These are phyloP conservation scores for Phalacrocorax carbo DNA, from an alignment of 2,113 vertebrate species.

Conservation along the genomic window DNA sequence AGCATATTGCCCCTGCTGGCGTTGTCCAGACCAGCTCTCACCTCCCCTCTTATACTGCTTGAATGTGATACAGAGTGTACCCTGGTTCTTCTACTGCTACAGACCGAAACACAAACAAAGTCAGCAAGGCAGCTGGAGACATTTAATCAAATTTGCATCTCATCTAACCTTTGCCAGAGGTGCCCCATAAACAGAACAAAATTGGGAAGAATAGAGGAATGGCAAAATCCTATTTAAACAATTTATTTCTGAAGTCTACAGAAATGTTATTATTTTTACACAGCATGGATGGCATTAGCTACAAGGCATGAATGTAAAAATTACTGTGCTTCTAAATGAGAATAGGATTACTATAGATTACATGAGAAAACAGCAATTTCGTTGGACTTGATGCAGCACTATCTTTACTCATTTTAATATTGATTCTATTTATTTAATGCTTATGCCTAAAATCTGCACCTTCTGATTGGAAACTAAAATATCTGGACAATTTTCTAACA, in stretches of 20 bases:
- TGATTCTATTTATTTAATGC: not conserved
- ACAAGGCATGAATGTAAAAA: constrained; percentile 25
- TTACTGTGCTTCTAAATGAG: not conserved
- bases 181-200: not conserved
- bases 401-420: constrained; percentile 35
- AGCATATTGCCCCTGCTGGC: not conserved
- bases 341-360: not conserved
- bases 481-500: constrained; percentile 4
- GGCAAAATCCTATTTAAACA: constrained; percentile 32
- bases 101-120: not conserved
- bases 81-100: not conserved
- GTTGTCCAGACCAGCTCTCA: not conserved
- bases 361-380: not conserved
- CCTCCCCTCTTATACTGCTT: not conserved
- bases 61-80: not conserved
- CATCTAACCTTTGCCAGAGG: constrained; percentile 25
- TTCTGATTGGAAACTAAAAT: constrained; percentile 5
- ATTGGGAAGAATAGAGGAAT: not conserved
- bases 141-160: not conserved
- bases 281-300: not conserved
- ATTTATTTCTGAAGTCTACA: constrained; percentile 32
- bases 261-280: constrained; percentile 14
- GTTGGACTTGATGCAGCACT: not conserved
- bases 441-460: not conserved
- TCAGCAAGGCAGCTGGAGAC: not conserved